Evolutionary conservation across 1,140 invertebrate species (phyloP).

Genomic region (Platyscapa corneri): DNA sequence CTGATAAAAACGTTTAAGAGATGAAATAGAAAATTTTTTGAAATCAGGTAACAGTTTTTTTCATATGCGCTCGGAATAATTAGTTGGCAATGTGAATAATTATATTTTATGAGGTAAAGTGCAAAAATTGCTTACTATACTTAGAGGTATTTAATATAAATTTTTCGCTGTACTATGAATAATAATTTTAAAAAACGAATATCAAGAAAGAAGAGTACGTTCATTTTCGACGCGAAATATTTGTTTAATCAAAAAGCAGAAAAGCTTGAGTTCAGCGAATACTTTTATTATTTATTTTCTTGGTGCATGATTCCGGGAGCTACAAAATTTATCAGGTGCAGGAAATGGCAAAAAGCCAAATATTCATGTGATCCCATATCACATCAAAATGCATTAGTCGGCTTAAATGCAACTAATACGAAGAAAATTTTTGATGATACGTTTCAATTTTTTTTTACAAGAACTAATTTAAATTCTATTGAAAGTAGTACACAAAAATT

Average conservation of each 20-base stretch:
- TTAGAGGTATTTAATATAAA: no score
- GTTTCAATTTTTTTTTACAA: conserved; percentile 54
- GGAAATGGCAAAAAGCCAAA: conserved; percentile 62
- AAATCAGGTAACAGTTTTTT: no score
- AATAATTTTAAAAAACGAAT: no score
- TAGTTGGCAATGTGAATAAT: no score
- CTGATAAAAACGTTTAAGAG: no score
- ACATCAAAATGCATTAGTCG: conserved; percentile 54
- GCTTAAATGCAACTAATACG: no score
- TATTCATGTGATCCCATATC: conserved; percentile 65
- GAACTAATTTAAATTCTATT: no score
- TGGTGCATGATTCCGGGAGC: conserved; percentile 56
- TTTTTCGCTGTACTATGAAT: no score
- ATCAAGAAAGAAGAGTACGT: not conserved
- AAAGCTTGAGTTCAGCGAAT: not conserved
- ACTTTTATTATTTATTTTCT: conserved; percentile 48
- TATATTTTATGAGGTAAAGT: no score
- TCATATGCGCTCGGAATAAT: no score
- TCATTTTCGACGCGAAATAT: conserved; percentile 12
- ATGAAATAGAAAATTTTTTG: no score
- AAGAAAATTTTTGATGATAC: conserved; percentile 41
- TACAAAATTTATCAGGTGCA: conserved; percentile 28
- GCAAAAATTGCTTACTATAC: no score
- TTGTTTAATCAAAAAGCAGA: conserved; percentile 1
- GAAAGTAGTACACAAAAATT: conserved; percentile 5